These are phyloP conservation scores for Centroberyx gerrardi DNA, from an alignment of 2,797 vertebrate species.

Conservation along the genomic window DNA sequence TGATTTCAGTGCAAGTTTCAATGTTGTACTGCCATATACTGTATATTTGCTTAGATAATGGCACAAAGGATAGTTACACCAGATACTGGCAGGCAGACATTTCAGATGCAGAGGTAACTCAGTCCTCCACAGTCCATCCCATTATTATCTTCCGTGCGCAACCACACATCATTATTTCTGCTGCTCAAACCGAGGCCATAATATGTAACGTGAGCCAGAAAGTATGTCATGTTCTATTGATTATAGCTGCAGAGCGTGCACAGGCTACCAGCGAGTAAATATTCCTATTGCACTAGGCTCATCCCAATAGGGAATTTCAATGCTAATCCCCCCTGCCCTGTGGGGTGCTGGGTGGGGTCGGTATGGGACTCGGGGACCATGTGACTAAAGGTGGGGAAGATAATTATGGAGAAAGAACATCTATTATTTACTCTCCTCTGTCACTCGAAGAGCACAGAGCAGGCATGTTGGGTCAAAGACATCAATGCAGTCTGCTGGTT, in stretches of 20 bases:
- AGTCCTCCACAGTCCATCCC: background rate
- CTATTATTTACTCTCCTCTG: slow-evolving; percentile 80
- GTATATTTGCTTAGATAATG: too few species aligned
- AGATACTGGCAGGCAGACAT: too few species aligned
- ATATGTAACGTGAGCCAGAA: slow-evolving; percentile 60
- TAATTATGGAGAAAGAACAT: slow-evolving; percentile 75
- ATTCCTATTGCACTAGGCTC: slow-evolving; percentile 53
- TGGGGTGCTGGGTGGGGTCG: slow-evolving; percentile 56
- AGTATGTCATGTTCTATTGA: slow-evolving; percentile 71
- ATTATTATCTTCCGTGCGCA: background rate
- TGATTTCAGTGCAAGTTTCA: too few species aligned
- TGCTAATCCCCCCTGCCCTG: slow-evolving; percentile 58
- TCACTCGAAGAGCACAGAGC: slow-evolving; percentile 64
- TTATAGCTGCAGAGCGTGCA: slow-evolving; percentile 37
- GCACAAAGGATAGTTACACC: too few species aligned
- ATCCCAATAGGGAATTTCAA: slow-evolving; percentile 60
- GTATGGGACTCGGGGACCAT: slow-evolving; percentile 56
- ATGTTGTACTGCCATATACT: too few species aligned
- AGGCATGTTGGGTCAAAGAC: slow-evolving; percentile 59
- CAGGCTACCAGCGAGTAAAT: slow-evolving; percentile 59
- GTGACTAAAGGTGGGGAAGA: slow-evolving; percentile 70
- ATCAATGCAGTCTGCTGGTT: slow-evolving; percentile 45
- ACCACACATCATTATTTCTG: background rate
- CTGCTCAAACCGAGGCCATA: slow-evolving; percentile 43
- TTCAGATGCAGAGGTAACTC: background rate